Evolutionary conservation across 1,140 invertebrate species (phyloP).

Genomic region (Tetragnatha versicolor): DNA sequence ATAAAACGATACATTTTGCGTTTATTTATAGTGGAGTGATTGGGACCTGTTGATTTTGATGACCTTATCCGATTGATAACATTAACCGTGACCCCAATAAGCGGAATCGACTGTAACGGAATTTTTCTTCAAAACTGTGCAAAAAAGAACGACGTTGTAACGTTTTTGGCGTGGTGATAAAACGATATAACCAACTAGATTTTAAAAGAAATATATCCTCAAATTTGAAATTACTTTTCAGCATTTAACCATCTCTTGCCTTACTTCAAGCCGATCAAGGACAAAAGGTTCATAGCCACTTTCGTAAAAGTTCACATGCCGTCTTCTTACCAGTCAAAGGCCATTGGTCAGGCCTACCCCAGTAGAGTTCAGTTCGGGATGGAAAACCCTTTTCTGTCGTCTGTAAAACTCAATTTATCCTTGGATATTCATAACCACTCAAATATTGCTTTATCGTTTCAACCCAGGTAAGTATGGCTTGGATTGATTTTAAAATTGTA

Average conservation of each 20-base stretch:
- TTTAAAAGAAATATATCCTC: too few species aligned
- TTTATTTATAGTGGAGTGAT: too few species aligned
- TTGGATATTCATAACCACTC: background rate
- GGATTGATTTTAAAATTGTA: background rate
- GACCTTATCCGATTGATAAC: too few species aligned
- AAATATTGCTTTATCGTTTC: background rate
- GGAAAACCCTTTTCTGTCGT: background rate
- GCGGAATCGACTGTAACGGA: too few species aligned
- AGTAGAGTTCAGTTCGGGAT: constrained; percentile 5
- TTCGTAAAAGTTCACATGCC: background rate
- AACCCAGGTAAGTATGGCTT: background rate
- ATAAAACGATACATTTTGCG: too few species aligned
- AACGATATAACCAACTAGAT: too few species aligned
- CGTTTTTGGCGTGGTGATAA: too few species aligned
- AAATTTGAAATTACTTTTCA: background rate
- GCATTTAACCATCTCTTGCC: background rate
- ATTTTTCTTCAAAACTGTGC: too few species aligned
- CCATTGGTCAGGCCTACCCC: background rate
- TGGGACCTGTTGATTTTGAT: too few species aligned
- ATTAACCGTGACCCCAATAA: too few species aligned
- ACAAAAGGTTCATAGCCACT: background rate
- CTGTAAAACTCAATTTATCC: background rate
- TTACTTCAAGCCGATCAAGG: background rate
- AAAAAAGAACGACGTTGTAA: too few species aligned
- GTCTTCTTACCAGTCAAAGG: background rate